Percentiles rank a stretch among this genome's conserved stretches.
phyloP scores from a whole-genome alignment of 2,113 vertebrate genomes.

The Protobothrops mucrosquamatus region DNA sequence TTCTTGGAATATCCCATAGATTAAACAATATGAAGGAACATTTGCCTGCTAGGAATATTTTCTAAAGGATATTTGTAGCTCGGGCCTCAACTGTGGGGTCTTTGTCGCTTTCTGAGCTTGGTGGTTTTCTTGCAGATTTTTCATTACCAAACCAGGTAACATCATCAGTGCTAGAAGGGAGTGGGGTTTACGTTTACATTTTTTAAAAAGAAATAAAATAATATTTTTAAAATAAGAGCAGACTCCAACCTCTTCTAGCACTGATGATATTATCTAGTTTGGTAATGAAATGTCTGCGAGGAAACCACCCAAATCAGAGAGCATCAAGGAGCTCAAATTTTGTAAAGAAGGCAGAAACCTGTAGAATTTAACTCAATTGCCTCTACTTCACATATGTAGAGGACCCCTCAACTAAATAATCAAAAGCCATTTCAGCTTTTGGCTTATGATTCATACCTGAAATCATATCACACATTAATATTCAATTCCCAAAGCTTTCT shows the following conservation, averaged over 20 bases:
- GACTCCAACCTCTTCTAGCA: neutral
- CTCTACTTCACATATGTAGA: constrained; percentile 4
- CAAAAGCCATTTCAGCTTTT: neutral
- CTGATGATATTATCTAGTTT: neutral
- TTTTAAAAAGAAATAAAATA: neutral
- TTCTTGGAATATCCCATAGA: constrained; percentile 4
- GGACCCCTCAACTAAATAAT: neutral
- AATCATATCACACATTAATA: constrained; percentile 34
- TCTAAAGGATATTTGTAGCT: neutral
- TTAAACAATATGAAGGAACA: neutral
- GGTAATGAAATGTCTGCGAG: neutral
- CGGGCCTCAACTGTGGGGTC: neutral
- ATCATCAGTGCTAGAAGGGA: neutral
- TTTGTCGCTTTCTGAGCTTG: neutral
- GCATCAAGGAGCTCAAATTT: neutral
- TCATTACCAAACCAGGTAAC: neutral
- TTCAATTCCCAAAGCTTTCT: constrained; percentile 20
- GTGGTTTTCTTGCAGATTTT: neutral
- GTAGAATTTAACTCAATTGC: neutral
- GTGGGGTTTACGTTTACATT: neutral
- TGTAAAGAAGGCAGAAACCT: neutral
- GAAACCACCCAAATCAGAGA: neutral
- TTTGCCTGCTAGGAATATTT: neutral
- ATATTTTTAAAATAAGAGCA: neutral
- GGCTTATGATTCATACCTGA: neutral